Base-by-base conservation (phyloP, 2,797 vertebrate genomes). In the Columba guinea region DNA sequence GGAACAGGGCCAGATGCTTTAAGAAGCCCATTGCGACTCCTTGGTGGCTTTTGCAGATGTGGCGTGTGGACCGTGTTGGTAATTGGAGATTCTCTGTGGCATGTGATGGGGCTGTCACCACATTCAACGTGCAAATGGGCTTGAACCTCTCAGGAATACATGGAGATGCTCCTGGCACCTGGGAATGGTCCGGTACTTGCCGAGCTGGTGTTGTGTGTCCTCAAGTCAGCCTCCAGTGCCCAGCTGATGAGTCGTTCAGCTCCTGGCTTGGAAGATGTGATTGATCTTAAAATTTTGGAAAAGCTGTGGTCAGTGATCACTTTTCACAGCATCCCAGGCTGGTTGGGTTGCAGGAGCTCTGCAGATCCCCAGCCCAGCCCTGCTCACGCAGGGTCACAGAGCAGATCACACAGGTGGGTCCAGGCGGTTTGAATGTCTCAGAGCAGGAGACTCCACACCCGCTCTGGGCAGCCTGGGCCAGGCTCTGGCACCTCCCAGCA, bases 21-120 rank as follows among this genome's bases (percentile, higher is more conserved):
- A 8, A 32, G 64, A 67, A 65, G 60, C 44, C 44, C 22, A 5
- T 44, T 2, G 4, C 12, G 9, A 32, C 55, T 26, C 5, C 0
- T 0, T 23, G 34, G 39, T 48, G 60, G 30, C 53, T 79, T 39
- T 60, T 39, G 22, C 28, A 30, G 44, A 15, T 28, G 22, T 41
- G 16, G 13, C 0, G 1, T 41, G 13, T 1, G 3, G 19, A n/a
- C 35, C 1, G 0, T 0, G 20, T 18, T n/a, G 58, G 18, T 18
- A 21, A 28, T 9, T 20, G 4, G 53, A 48, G 51, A 15, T n/a
- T 34, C 0, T 4, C 39, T 0, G 4, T 35, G 41, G 41, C 41
- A 41, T 12, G 1, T 3, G 26, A 19, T 13, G 67, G 34, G 59
- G 20, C 52, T 51, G 15, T 48, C 5, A 4, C 55, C 0, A 0